Percentiles rank a stretch among this genome's conserved stretches.
Evolutionary conservation across 1,140 invertebrate genomes (phyloP).

Genomic region (Dendrolimus punctatus): DNA sequence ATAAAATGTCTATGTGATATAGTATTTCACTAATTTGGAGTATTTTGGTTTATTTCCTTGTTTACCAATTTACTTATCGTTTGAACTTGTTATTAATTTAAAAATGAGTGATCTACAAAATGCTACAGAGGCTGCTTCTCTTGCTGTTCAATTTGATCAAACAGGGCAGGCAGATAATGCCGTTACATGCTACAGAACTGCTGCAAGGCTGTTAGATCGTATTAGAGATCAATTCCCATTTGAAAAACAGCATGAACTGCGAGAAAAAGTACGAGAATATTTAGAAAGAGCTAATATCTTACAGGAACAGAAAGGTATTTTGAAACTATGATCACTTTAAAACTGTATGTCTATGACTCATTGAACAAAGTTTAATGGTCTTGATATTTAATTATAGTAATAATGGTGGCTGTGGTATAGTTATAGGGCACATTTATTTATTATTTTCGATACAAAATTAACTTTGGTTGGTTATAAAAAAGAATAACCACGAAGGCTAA

Average conservation of each 20-base stretch:
- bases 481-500: too few relatives aligned
- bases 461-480: too few relatives aligned
- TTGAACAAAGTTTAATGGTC: background rate
- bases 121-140: conserved; percentile 52
- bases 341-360: conserved; percentile 13
- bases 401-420: too few relatives aligned
- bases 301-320: conserved; percentile 48
- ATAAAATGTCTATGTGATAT: too few relatives aligned
- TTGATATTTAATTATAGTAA: background rate
- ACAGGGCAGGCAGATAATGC: conserved; percentile 49
- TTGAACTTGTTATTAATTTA: background rate
- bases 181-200: conserved; percentile 60
- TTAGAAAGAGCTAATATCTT: conserved; percentile 45
- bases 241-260: conserved; percentile 40
- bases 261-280: conserved; percentile 51
- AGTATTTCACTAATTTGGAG: too few relatives aligned
- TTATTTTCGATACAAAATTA: too few relatives aligned
- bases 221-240: conserved; percentile 33
- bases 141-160: conserved; percentile 55
- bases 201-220: conserved; percentile 44
- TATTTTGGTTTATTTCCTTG: too few relatives aligned
- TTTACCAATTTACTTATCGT: too few relatives aligned
- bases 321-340: background rate
- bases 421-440: too few relatives aligned
- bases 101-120: conserved; percentile 54